These are phyloP conservation scores for Acromyrmex charruanus DNA, from an alignment of 1,140 invertebrate genomes.

Conservation along the genomic window DNA sequence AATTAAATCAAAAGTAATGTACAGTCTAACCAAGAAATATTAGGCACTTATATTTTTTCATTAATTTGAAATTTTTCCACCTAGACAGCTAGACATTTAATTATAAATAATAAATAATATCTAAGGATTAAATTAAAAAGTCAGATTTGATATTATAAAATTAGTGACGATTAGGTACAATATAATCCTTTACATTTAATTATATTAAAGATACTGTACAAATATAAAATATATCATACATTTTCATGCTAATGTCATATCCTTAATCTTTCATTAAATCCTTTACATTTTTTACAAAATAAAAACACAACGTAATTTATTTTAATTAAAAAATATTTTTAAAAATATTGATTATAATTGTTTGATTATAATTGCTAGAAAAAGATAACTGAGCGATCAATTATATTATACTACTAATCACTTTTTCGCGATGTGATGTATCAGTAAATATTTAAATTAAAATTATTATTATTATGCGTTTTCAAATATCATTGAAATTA, in stretches of 20 bases:
- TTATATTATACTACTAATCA: neutral
- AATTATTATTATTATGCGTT: neutral
- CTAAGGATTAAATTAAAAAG: neutral
- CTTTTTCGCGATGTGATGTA: neutral
- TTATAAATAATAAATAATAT: neutral
- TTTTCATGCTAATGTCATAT: neutral
- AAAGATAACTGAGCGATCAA: neutral
- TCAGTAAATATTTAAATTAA: neutral
- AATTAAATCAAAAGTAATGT: constrained; percentile 9
- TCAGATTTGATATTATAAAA: neutral
- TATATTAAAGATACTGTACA: neutral
- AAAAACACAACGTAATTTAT: neutral
- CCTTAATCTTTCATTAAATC: neutral
- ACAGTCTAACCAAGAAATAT: too few species aligned
- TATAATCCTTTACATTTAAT: neutral
- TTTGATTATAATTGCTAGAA: neutral
- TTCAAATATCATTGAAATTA: neutral
- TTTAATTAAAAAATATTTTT: neutral
- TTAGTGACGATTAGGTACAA: neutral
- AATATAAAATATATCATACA: neutral
- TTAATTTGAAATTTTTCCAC: too few species aligned
- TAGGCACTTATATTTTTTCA: too few species aligned
- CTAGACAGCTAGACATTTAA: neutral
- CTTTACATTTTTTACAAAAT: neutral
- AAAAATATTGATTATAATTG: neutral